Evolutionary conservation across 2,113 vertebrate species (phyloP), one percentile per base, ranked within the genome.

Genomic region (Crotalus viridis): DNA sequence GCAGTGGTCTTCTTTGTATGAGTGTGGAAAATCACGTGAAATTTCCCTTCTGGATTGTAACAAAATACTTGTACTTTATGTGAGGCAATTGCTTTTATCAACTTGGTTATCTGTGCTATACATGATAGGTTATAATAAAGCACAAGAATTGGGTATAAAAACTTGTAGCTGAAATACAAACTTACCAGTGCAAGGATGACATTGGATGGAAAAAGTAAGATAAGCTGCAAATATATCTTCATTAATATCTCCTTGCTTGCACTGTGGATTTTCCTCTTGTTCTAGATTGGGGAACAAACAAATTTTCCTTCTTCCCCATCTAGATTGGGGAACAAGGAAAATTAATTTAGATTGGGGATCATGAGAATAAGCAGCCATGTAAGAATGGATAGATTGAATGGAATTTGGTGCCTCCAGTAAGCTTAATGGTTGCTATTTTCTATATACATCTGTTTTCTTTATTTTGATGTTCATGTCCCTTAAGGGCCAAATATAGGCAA

Each of bases 1-100:
- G 59, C 93, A 92, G 21, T 94, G 5, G 0, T 22, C 46, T 43
- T 1, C 13, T 93, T 21, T 90, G 0, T 0, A 0, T 95, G 89
- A 92, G 55, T 93, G 52, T 93, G 95, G 95, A 88, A 90, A 56
- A 55, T 88, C 17, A 90, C 43, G 17, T 86, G 22, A 95, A 1
- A 55, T 93, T 96, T 96, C 85, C 92, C 48, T 86, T 0, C 46
- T 96, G 92, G 92, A 51, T 86, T 90, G 56, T 93, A 96, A 93
- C 92, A 94, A 95, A 94, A 94, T 87, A 21, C 90, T 90, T 89
- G 93, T 93, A 51, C 81, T 96, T 95, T 91, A 33, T 33, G 56
- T n/a, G 93, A 87, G 55, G 46, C 48, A 90, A 0, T n/a, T 24
- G 46, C 74, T 95, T 95, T 92, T 93, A 94, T 74, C 61, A 93